phyloP scores from a whole-genome alignment of 37 sponge, comb jelly and placozoan species.

The Hexactinellida sp. region DNA sequence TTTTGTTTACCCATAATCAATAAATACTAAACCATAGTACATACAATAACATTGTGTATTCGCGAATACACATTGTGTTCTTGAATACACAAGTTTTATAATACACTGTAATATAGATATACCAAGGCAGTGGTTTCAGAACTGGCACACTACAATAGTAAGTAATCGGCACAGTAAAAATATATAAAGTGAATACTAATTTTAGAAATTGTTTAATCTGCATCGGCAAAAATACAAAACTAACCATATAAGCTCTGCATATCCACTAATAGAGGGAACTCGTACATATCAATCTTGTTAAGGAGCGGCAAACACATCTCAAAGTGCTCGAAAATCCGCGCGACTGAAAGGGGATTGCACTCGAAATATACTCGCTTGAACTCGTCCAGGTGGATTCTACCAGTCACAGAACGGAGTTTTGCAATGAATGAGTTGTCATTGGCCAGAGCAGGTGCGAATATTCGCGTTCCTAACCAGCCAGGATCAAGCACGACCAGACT shows the following conservation, averaged over 20 bases:
- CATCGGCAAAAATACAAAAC: too few relatives aligned
- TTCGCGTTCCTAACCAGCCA: slow-evolving; percentile 43
- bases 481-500: slow-evolving; percentile 69
- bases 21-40: too few relatives aligned
- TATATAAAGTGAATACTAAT: too few relatives aligned
- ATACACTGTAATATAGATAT: too few relatives aligned
- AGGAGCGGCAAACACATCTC: slow-evolving; percentile 50
- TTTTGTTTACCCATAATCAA: too few relatives aligned
- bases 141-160: too few relatives aligned
- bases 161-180: too few relatives aligned
- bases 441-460: slow-evolving; percentile 65
- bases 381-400: slow-evolving; percentile 34
- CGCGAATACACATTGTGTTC: too few relatives aligned
- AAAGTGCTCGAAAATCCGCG: slow-evolving; percentile 65
- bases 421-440: slow-evolving; percentile 45
- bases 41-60: too few relatives aligned
- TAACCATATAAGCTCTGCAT: slow-evolving; percentile 54
- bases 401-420: slow-evolving; percentile 55
- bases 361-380: slow-evolving; percentile 45
- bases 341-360: slow-evolving; percentile 44
- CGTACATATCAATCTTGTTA: slow-evolving; percentile 18
- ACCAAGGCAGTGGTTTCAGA: too few relatives aligned
- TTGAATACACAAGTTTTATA: too few relatives aligned
- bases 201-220: too few relatives aligned
- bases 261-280: slow-evolving; percentile 65